Evolutionary conservation across 2,113 vertebrate genomes (phyloP), one percentile per base, ranked within the genome.

Genomic region (Illadopsis cleaveri): DNA sequence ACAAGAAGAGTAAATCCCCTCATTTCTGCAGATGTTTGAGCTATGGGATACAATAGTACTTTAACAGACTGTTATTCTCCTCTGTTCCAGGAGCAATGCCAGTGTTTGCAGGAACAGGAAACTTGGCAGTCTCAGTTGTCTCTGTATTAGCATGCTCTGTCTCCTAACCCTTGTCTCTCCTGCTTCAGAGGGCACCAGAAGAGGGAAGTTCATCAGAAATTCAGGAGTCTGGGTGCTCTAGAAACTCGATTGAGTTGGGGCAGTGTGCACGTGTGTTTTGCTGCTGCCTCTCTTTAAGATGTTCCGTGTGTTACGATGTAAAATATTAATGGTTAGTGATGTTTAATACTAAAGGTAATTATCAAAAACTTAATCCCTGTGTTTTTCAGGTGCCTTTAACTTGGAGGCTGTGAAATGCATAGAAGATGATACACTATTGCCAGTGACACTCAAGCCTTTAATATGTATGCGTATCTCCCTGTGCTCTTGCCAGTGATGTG

Each of bases 41-140:
- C 66, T 82, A 2, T 37, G 57, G 45, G 61, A 69, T 70, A 50
- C 75, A 85, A 15, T 2, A 82, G 70, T 28, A 19, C 22, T 90
- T 72, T 45, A 47, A 37, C 65, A 96, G 70, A 20, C 44, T 79
- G 53, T 72, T 71, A 68, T 85, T 94, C 70, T 18, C 24, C 61
- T 82, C 37, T 48, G 62, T 86, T 90, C 94, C 90, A 90, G 90
- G 82, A 96, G 79, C 66, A 40, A n/a, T 69, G 90, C 75, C 90
- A 93, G 66, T 4, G 2, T 79, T 91, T 2, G 2, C 60, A 69
- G 75, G 62, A 94, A 69, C 57, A 72, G 88, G 48, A 88, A 90
- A 72, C 42, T 69, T 90, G 90, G 65, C 73, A 91, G 85, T 40
- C 5, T 1, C 37, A 76, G 31, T 4, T 2, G 35, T 83, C 30